Base-by-base conservation (phyloP, 2,888 invertebrate species). In the Spodoptera picta region DNA sequence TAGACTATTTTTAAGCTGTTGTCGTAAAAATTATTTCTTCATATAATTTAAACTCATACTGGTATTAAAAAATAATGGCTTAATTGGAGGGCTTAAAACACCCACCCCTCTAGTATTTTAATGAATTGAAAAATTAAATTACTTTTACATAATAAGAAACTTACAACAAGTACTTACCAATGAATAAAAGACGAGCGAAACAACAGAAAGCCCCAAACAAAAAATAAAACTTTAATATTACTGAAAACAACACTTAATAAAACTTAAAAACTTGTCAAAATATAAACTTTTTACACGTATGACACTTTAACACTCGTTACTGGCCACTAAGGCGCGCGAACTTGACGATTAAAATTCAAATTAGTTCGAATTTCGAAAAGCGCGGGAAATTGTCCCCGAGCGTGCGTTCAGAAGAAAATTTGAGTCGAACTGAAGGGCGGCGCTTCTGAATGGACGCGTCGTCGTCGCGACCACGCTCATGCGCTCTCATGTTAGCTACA, bases 341-440 rank as follows among this genome's bases (percentile, higher is more conserved):
- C 73, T 73, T 66, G 63, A 65, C 82, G 77, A 81, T 86, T 83
- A 74, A 60, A 81, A 88, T 88, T 87, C 77, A 83, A 88, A 88
- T 88, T 86, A 89, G 89, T 91, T 89, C 88, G 89, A 72, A 85
- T 84, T 85, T 84, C 83, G 86, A 82, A 87, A 77, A 81, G 83
- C 88, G 89, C 90, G 89, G 87, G 83, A 85, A 86, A 85, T 65
- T 82, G 86, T 81, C 75, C 77, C 80, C 85, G 86, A 81, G 89
- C 93, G 93, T 87, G 90, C 90, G 89, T 81, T 82, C 89, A 74
- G 82, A 84, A 76, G 85, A 83, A 82, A 84, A 85, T 89, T 91
- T 87, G 88, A 90, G 89, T 70, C 84, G 85, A 84, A 93, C 93
- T 93, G 92, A 87, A 91, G 89, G 85, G 87, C 81, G 89, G 81